Evolutionary conservation across 2,797 vertebrate species (phyloP), one percentile per base, ranked within the genome.

Genomic region (Anguilla megastoma): DNA sequence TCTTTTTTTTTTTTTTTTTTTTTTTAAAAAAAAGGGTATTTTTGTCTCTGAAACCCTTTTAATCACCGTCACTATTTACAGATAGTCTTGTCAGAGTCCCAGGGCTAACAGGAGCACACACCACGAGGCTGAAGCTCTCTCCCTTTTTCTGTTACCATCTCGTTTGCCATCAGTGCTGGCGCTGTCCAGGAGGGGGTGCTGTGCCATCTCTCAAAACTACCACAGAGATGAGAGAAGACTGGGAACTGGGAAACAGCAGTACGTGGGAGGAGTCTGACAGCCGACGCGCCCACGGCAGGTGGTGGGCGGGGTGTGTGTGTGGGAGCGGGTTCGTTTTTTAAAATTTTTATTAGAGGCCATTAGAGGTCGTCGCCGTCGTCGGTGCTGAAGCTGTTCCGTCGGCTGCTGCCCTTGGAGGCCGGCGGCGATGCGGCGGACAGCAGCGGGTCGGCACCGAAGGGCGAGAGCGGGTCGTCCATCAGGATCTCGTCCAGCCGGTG

Each of bases 381-480:
- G 9, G 97, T 97, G 93, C 98, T 99, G 90, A 98, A 98, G 93
- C 99, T 99, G 94, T 97, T 98, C 94, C 97, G 96, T 89, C 97
- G 96, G 92, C 98, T 99, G 96, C 97, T 98, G 90, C 95, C 98
- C 92, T 99, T 99, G 2, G 98, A 99, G 36, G 95, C 95, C 0
- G 90, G 95, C 0, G 98, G 98, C 2, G 98, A 99, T 0, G 96
- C 91, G 0, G 97, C 96, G 0, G 97, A 99, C 24, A 99, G 95
- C 82, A 99, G 96, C 0, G 98, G 98, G 91, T 99, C 98, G 16
- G 95, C 92, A 90, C 97, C 97, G 58, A 98, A 98, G 0, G 98
- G 97, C 0, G 98, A 99, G 87, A 98, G 95, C 0, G 96, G 94
- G 91, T 98, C 96, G 4, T 98, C 97, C 94, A 99, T 95, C 85